phyloP scores from a whole-genome alignment of 2,888 invertebrate species.

The Lasioglossum zephyrum region DNA sequence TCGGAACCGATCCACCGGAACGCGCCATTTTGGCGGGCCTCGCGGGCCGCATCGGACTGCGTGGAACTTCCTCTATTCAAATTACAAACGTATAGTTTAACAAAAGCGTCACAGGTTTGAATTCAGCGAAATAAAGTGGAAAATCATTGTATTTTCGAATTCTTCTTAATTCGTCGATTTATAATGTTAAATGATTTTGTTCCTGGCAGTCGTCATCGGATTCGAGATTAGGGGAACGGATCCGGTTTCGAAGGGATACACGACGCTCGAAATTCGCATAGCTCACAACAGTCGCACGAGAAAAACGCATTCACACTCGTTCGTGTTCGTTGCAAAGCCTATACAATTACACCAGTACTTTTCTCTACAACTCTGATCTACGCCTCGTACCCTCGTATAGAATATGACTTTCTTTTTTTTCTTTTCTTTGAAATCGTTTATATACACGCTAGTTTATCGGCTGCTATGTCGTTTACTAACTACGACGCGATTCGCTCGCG shows the following conservation, averaged over 20 bases:
- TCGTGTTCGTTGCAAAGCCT: constrained; percentile 76
- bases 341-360: constrained; percentile 70
- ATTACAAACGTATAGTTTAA: too few species aligned
- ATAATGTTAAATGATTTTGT: not conserved
- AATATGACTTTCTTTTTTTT: constrained; percentile 80
- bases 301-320: not conserved
- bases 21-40: not conserved
- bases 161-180: too few species aligned
- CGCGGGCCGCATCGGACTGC: constrained; percentile 27
- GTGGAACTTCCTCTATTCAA: constrained; percentile 10
- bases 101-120: too few species aligned
- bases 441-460: constrained; percentile 70
- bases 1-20: not conserved
- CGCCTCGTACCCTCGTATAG: constrained; percentile 69
- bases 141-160: too few species aligned
- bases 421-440: constrained; percentile 73
- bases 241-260: constrained; percentile 36
- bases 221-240: constrained; percentile 16
- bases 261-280: constrained; percentile 25
- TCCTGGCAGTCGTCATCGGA: constrained; percentile 30
- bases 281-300: not conserved
- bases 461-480: constrained; percentile 70
- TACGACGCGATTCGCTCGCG: constrained; percentile 69
- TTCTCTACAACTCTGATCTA: constrained; percentile 64
- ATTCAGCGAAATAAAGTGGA: too few species aligned